Evolutionary conservation across 2,797 vertebrate genomes (phyloP), one percentile per base, ranked within the genome.

Genomic region (Alca torda): DNA sequence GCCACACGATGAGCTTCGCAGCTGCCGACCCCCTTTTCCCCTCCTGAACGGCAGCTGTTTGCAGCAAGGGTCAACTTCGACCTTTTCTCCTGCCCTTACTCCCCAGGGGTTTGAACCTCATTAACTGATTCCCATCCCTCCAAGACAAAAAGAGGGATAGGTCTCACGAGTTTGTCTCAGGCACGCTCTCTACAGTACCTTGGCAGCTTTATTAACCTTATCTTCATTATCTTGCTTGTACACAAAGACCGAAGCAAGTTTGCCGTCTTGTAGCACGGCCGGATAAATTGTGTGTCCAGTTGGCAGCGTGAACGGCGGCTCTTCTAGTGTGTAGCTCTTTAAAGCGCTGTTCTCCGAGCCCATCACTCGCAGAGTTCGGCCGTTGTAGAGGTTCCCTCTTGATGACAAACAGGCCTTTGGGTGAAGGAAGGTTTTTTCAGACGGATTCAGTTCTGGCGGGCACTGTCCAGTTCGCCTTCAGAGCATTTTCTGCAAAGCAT

Each of bases 121-220:
- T 7, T 16, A 57, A 68, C 5, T 0, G 3, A 45, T 13, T 64
- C 31, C 59, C 48, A 57, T 5, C 9, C n/a, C 23, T 35, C 50
- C 63, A 18, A 3, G 5, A 45, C 18, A 75, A 17, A 19, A 41
- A 16, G 28, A 69, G 35, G 57, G 30, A 16, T 1, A 23, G 46
- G 73, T 39, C 68, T 67, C 45, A 35, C 50, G 26, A 23, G 35
- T 0, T 16, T 53, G 39, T 26, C 61, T 72, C 68, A n/a, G n/a
- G 59, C 60, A 13, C 4, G 1, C 61, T 5, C 31, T 23, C 46
- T 30, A 33, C 68, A 10, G 90, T 97, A 99, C 99, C 99, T 99
- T 99, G 61, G 99, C 99, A 77, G 99, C 99, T 98, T 99, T 99
- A 91, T 99, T 99, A 93, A 99, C 99, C 94, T 98, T 99, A 48